phyloP scores from a whole-genome alignment of 2,797 vertebrate genomes.

The Schizothorax lantsangensis region DNA sequence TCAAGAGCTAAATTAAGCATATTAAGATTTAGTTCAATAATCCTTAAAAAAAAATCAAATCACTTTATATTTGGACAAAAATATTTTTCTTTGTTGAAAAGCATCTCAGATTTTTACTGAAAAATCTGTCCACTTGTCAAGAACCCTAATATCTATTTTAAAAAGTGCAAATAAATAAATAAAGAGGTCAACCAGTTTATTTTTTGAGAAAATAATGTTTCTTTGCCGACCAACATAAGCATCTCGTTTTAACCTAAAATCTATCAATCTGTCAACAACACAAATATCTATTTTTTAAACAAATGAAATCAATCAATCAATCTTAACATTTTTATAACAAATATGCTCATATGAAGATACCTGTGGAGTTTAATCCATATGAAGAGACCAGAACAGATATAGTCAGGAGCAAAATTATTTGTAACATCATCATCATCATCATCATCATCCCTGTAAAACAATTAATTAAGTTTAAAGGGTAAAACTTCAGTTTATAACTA shows the following conservation, averaged over 20 bases:
- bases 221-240: neutral
- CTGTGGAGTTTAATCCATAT: slow-evolving; percentile 1
- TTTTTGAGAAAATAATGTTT: neutral
- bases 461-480: neutral
- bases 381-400: slow-evolving; percentile 3
- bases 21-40: neutral
- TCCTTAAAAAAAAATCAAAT: neutral
- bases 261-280: neutral
- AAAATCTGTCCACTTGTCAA: neutral
- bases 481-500: neutral
- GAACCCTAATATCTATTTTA: neutral
- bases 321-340: neutral
- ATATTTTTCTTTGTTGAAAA: too few species aligned
- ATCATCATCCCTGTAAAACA: neutral
- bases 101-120: neutral
- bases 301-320: neutral
- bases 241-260: neutral
- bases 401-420: slow-evolving; percentile 11
- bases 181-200: neutral
- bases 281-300: neutral
- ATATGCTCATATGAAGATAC: slow-evolving; percentile 1
- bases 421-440: slow-evolving; percentile 11
- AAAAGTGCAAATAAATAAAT: neutral
- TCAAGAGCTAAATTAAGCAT: neutral
- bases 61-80: too few species aligned